A percentile compares a stretch with the other conserved stretches of the same genome.
phyloP scores from a whole-genome alignment of 1,140 invertebrate genomes.

The Eciton burchellii region DNA sequence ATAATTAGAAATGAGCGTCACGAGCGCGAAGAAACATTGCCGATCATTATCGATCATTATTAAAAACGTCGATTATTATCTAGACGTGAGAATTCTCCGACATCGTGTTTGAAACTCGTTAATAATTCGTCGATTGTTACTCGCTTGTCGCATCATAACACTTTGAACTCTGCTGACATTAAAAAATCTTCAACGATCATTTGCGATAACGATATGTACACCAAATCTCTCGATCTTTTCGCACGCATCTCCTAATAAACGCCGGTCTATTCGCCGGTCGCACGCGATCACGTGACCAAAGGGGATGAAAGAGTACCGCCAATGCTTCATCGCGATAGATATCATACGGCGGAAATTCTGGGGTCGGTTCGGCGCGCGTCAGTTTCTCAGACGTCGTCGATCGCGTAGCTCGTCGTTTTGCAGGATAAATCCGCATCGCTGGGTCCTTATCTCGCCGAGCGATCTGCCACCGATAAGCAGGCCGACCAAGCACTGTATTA shows the following conservation, averaged over 20 bases:
- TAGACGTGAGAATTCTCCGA: not conserved
- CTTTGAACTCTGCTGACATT: not conserved
- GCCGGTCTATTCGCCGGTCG: not conserved
- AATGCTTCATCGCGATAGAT: not conserved
- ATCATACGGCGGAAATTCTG: constrained; percentile 55
- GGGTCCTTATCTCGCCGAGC: constrained; percentile 34
- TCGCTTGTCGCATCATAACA: not conserved
- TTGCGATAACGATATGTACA: too few species aligned
- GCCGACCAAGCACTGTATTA: constrained; percentile 57
- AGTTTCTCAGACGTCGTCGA: constrained; percentile 33
- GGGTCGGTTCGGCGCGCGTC: constrained; percentile 18
- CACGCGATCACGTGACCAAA: constrained; percentile 20
- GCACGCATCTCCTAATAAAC: too few species aligned
- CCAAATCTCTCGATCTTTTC: too few species aligned
- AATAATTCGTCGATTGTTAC: not conserved
- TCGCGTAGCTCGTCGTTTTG: constrained; percentile 34
- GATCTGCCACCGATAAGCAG: constrained; percentile 64
- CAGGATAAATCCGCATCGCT: constrained; percentile 56
- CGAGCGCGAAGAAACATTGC: not conserved
- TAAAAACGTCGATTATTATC: not conserved
- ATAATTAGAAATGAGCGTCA: constrained; percentile 24
- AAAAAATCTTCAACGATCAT: too few species aligned
- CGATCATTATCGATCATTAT: not conserved
- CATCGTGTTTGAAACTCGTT: too few species aligned
- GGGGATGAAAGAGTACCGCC: constrained; percentile 41